Evolutionary conservation across 2,113 vertebrate species (phyloP).

Genomic region (Chelonoidis abingdonii): DNA sequence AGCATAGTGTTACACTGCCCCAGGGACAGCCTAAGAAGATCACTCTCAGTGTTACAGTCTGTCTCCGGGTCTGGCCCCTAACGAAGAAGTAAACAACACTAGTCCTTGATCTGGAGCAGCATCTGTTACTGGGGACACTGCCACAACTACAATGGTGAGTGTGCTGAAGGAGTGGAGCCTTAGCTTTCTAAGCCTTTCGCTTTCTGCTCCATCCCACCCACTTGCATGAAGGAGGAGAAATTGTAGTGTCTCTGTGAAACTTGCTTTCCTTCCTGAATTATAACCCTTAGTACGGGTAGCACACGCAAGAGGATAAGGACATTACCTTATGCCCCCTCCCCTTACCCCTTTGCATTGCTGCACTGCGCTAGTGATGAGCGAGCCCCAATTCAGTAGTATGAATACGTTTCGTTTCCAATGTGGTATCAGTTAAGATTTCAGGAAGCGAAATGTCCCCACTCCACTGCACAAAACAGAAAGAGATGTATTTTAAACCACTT

Average conservation of each 20-base stretch:
- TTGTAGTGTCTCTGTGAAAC: not conserved
- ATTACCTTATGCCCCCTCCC: not conserved
- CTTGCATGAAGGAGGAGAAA: not conserved
- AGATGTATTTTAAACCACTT: conserved; percentile 52
- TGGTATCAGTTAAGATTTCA: conserved; percentile 67
- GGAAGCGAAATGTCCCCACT: conserved; percentile 40
- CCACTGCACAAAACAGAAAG: conserved; percentile 43
- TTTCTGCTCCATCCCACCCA: not conserved
- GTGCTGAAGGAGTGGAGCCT: not conserved
- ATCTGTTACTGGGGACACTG: not conserved
- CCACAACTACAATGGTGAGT: not conserved
- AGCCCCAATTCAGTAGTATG: not conserved
- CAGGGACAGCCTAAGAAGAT: not conserved
- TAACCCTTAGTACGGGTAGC: not conserved
- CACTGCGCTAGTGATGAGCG: not conserved
- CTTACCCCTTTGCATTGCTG: not conserved
- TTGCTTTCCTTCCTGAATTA: not conserved
- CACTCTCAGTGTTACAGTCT: not conserved
- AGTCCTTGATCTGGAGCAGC: not conserved
- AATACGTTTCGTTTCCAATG: not conserved
- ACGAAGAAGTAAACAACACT: not conserved
- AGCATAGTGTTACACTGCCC: not conserved
- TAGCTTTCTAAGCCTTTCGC: too few species aligned
- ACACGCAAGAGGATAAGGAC: not conserved
- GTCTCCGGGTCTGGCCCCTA: not conserved